Evolutionary conservation across 2,797 vertebrate genomes (phyloP), one percentile per base, ranked within the genome.

Genomic region (Amniataba percoides): DNA sequence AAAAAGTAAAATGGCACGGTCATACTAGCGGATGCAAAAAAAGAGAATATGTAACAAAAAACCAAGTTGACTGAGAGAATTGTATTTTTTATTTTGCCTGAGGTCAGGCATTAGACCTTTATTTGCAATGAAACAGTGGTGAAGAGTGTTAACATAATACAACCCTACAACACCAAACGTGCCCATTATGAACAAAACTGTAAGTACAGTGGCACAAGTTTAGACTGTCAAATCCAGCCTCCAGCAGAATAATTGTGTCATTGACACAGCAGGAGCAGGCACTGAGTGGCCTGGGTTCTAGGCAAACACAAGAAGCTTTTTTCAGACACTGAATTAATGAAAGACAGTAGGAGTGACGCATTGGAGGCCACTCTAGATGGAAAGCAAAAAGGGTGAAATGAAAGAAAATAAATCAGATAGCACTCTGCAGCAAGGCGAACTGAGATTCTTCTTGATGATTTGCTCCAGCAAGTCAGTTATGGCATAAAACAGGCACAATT

Each of bases 401-500:
- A 73, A 59, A 39, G 45, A 60, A 77, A 70, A 55, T 64, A 57
- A 73, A 64, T 69, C 42, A 31, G 14, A 62, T 56, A 61, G 19
- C 23, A 1, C 61, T n/a, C 25, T 56, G 72, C 61, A 51, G 43
- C 56, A 36, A 61, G 72, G 45, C 42, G 19, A 56, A 56, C 68
- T 27, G 19, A 46, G 51, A 72, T 58, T 57, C 52, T 34, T 36
- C 23, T 61, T 48, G 34, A 48, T 56, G 67, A 66, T 71, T 72
- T 67, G 68, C 68, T 62, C 49, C 36, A 57, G 57, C 51, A 57
- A 57, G 68, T 77, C 49, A 73, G 52, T 48, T 63, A 69, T 56
- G 60, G 42, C 48, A 60, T 48, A 60, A 76, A 71, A 57, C 43
- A 43, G 67, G 73, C 62, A 55, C 72, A 70, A 65, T 61, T 75